These are phyloP conservation scores for Cervus canadensis DNA, from an alignment of 2,113 vertebrate genomes.

Conservation along the genomic window DNA sequence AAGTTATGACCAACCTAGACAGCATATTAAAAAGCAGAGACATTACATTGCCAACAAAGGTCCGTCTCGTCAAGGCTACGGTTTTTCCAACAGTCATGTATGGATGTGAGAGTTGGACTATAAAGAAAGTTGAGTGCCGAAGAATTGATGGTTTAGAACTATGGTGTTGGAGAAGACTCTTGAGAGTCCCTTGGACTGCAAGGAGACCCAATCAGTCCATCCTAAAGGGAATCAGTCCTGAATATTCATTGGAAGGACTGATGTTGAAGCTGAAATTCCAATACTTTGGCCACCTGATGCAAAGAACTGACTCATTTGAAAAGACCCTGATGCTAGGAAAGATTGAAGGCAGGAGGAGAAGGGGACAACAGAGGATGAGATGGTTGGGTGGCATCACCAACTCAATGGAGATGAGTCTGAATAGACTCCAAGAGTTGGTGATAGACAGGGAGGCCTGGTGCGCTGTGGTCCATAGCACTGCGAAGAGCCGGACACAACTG, in stretches of 20 bases:
- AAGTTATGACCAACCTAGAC: neutral
- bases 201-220: neutral
- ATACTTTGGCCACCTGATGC: neutral
- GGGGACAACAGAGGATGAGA: neutral
- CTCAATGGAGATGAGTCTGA: neutral
- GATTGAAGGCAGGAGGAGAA: neutral
- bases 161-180: neutral
- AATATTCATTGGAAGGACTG: neutral
- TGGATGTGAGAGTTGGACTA: neutral
- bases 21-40: neutral
- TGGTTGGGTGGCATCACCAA: neutral
- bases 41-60: neutral
- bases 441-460: neutral
- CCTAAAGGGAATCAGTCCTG: neutral
- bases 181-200: neutral
- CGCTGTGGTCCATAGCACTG: neutral
- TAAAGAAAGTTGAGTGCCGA: accelerated
- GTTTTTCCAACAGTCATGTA: neutral
- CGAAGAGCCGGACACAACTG: neutral
- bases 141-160: neutral
- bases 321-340: neutral
- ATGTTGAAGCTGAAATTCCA: neutral
- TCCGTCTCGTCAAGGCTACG: neutral
- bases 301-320: neutral
- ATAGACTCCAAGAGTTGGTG: neutral